These are phyloP conservation scores for Leucophenga maculata DNA, from an alignment of 2,888 invertebrate genomes.

Conservation along the genomic window DNA sequence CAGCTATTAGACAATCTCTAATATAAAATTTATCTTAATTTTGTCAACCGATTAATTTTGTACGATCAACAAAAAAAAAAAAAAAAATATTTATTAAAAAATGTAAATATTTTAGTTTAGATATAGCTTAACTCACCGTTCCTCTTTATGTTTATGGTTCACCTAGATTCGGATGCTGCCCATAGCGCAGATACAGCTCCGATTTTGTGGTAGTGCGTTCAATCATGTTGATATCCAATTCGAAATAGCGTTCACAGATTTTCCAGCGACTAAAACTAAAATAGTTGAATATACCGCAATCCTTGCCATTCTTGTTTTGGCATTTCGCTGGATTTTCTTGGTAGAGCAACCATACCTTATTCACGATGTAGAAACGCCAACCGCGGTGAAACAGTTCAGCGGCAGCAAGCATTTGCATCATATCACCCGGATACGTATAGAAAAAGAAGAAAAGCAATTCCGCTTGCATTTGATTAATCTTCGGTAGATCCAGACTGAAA, in stretches of 20 bases:
- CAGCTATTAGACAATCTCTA: no score
- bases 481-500: constrained; percentile 40
- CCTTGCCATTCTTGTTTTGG: constrained; percentile 24
- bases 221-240: constrained; percentile 42
- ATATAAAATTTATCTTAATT: no score
- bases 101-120: no score
- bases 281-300: constrained; percentile 53
- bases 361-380: constrained; percentile 51
- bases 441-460: constrained; percentile 52
- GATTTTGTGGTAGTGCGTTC: constrained; percentile 48
- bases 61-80: no score
- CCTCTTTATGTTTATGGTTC: not conserved
- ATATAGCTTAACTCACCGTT: no score
- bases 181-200: constrained; percentile 43
- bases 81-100: no score
- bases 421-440: constrained; percentile 50
- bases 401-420: constrained; percentile 56
- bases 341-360: constrained; percentile 44
- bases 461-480: constrained; percentile 45
- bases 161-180: constrained; percentile 51
- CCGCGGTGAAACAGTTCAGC: constrained; percentile 52
- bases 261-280: constrained; percentile 51
- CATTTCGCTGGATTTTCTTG: constrained; percentile 51
- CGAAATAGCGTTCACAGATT: constrained; percentile 44
- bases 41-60: no score